Evolutionary conservation across 1,140 invertebrate species (phyloP).

Genomic region (Steinernema khuongi): DNA sequence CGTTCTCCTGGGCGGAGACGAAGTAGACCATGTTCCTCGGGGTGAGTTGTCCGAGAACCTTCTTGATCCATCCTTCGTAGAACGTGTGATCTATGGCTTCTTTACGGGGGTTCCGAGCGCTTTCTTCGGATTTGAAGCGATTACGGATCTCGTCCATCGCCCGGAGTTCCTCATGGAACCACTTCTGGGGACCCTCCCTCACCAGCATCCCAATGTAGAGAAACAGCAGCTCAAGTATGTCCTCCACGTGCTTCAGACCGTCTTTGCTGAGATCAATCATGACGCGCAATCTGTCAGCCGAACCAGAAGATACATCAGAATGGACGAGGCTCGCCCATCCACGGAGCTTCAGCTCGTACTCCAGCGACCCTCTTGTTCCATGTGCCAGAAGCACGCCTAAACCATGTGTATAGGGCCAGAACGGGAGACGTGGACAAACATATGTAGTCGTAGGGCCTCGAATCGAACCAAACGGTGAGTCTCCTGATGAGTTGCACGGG

Average conservation of each 20-base stretch:
- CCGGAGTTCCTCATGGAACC: constrained; percentile 82
- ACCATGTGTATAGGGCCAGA: background rate
- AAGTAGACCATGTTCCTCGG: constrained; percentile 73
- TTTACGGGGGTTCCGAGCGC: constrained; percentile 62
- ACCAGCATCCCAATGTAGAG: constrained; percentile 81
- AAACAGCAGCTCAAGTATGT: constrained; percentile 71
- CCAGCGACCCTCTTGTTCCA: constrained; percentile 82
- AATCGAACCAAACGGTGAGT: too few species aligned
- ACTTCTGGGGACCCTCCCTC: constrained; percentile 70
- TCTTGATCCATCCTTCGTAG: constrained; percentile 73
- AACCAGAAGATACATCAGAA: constrained; percentile 72
- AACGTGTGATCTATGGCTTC: constrained; percentile 66
- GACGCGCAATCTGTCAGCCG: constrained; percentile 83
- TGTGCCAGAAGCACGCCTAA: constrained; percentile 66
- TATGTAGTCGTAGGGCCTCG: too few species aligned
- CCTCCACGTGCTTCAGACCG: constrained; percentile 73
- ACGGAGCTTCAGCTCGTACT: constrained; percentile 75
- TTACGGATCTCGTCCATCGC: constrained; percentile 76
- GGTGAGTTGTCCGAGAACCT: constrained; percentile 69
- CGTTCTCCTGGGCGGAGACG: constrained; percentile 70
- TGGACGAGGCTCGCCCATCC: constrained; percentile 85
- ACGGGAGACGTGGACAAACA: too few species aligned
- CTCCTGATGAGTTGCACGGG: background rate
- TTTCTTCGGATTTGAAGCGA: constrained; percentile 83
- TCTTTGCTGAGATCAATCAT: constrained; percentile 84